Percentiles rank a stretch among this genome's conserved stretches.
These are phyloP conservation scores for Rousettus leschenaultii DNA, from an alignment of 2,113 vertebrate genomes.

Conservation along the genomic window DNA sequence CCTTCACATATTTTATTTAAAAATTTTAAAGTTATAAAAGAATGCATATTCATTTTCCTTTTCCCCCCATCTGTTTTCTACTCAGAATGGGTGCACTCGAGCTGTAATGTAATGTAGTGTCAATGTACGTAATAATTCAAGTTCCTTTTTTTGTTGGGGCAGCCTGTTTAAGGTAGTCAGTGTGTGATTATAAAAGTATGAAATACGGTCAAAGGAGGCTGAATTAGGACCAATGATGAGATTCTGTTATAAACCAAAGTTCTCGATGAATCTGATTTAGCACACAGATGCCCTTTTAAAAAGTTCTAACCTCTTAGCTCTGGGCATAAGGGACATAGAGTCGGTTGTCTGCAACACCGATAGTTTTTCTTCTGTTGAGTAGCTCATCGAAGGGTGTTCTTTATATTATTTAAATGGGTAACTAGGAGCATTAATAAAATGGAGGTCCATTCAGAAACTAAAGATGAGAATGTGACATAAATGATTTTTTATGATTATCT, in stretches of 20 bases:
- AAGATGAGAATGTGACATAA: not conserved
- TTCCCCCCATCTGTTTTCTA: not conserved
- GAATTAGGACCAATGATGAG: fast-evolving
- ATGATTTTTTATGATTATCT: not conserved
- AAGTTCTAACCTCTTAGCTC: no score
- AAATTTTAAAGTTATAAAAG: not conserved
- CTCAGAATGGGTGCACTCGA: not conserved
- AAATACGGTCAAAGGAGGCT: not conserved
- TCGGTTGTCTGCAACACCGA: not conserved
- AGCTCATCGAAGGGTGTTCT: not conserved
- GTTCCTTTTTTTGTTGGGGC: not conserved
- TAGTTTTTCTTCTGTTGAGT: not conserved
- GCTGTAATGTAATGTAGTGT: no score
- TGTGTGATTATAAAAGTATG: not conserved
- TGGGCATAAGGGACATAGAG: no score
- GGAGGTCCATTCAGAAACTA: not conserved
- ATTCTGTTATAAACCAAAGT: not conserved
- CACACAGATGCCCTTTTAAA: not conserved
- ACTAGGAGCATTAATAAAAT: not conserved
- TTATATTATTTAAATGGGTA: not conserved
- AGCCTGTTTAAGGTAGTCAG: not conserved
- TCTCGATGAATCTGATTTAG: not conserved
- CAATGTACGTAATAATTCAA: not conserved
- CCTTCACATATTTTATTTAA: not conserved
- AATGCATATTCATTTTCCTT: not conserved